A percentile compares a stretch with the other conserved stretches of the same genome.
Conservation (phyloP, 2,888 invertebrate species). For the Bursaphelenchus okinawaensis region DNA sequence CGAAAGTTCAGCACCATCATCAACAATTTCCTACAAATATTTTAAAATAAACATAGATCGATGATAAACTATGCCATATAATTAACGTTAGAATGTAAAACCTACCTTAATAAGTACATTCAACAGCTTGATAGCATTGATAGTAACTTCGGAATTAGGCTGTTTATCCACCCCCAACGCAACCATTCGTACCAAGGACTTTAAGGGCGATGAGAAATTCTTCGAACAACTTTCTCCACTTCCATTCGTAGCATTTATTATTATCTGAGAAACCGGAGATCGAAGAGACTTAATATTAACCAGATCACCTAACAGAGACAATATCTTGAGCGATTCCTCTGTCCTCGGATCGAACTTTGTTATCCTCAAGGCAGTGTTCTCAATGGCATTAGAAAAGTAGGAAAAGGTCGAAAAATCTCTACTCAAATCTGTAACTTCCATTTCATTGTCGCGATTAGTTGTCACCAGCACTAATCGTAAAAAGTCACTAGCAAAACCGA, state of each 20-base stretch:
- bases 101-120: constrained; percentile 32
- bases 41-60: background rate
- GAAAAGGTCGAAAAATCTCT: constrained; percentile 28
- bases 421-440: constrained; percentile 15
- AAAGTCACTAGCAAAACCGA: constrained; percentile 60
- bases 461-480: constrained; percentile 57
- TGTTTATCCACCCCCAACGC: constrained; percentile 47
- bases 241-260: constrained; percentile 22
- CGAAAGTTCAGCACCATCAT: background rate
- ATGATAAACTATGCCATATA: too few relatives aligned
- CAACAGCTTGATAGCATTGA: constrained; percentile 39
- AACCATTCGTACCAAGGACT: constrained; percentile 56
- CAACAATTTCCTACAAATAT: background rate
- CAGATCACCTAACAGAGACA: constrained; percentile 1
- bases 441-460: constrained; percentile 16
- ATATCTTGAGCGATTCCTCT: constrained; percentile 41
- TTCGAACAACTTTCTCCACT: constrained; percentile 23
- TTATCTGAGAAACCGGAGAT: constrained; percentile 35
- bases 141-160: constrained; percentile 32
- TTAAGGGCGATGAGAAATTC: constrained; percentile 39
- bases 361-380: constrained; percentile 37
- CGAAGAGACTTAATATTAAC: constrained; percentile 56
- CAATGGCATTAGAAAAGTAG: constrained; percentile 42
- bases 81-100: too few relatives aligned
- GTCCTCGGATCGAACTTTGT: constrained; percentile 39